Conservation (phyloP, 2,888 invertebrate genomes). For the Oasisia sp. region DNA sequence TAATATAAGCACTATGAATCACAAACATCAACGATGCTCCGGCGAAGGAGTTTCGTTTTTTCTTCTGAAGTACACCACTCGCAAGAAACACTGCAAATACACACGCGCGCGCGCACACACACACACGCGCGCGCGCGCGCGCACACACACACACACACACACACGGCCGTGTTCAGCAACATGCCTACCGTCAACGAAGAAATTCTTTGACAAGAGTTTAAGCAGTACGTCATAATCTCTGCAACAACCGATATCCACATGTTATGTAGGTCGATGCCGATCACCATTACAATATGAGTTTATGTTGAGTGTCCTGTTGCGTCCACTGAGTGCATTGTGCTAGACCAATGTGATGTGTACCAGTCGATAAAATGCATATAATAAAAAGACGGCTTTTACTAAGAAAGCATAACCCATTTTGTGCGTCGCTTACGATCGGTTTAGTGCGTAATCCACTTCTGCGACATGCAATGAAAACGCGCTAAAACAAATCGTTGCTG, state of each 20-base stretch:
- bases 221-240: not conserved
- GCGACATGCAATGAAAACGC: not conserved
- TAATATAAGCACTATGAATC: not conserved
- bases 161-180: not conserved
- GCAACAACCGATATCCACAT: not conserved
- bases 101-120: too few species aligned
- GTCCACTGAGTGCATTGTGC: not conserved
- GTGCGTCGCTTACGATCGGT: not conserved
- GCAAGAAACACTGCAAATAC: not conserved
- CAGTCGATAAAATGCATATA: not conserved
- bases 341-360: not conserved
- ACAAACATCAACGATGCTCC: not conserved
- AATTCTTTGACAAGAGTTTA: not conserved
- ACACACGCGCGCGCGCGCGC: too few species aligned
- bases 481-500: not conserved
- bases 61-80: not conserved
- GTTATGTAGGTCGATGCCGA: not conserved
- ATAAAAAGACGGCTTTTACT: not conserved
- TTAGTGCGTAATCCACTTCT: not conserved
- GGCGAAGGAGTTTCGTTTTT: not conserved
- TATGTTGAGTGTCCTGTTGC: not conserved
- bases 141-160: too few species aligned
- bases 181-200: not conserved
- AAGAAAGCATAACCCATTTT: not conserved
- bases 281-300: not conserved